Evolutionary conservation across 2,888 invertebrate species (phyloP), one percentile per base, ranked within the genome.

Genomic region (Athetis lepigone): DNA sequence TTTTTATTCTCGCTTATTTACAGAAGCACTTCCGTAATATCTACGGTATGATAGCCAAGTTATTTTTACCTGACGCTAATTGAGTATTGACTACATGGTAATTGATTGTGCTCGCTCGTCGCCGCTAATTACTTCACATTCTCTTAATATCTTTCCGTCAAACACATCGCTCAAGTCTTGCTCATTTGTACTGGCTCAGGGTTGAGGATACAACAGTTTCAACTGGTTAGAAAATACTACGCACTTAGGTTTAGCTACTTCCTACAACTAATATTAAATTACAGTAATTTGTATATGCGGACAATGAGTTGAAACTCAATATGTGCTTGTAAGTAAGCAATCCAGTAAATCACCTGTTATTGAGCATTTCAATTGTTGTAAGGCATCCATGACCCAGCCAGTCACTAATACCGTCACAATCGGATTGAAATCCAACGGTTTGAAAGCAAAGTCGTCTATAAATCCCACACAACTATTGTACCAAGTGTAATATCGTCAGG

Each of bases 121-220:
- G 75, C 65, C 76, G 90, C 87, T 92, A 92, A 93, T 90, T 84
- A 88, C 82, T 86, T 84, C 72, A 72, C 85, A 83, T 87, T 85
- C 83, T 79, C 83, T 77, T 86, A 82, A 83, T 86, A 83, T 63
- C 64, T 76, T 66, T 63, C 66, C 72, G 55, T 75, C 27, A 50
- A 61, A 70, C 40, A 62, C 51, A 61, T 42, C 27, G 29, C n/a
- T 58, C 21, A 18, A 33, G 42, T 40, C 45, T 49, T 16, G 47
- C 40, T 37, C 29, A 27, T 69, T 49, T 54, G 40, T 25, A 25
- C 18, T 19, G 13, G 3, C 5, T 51, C 33, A 46, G 11, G 19
- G 49, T 50, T 64, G 36, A 18, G 33, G 13, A 7, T 42, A n/a
- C n/a, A 11, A n/a, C 6, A 33, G 11, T 33, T 69, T 68, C 1